phyloP scores from a whole-genome alignment of 1,140 invertebrate genomes.

The Forficula auricularia region DNA sequence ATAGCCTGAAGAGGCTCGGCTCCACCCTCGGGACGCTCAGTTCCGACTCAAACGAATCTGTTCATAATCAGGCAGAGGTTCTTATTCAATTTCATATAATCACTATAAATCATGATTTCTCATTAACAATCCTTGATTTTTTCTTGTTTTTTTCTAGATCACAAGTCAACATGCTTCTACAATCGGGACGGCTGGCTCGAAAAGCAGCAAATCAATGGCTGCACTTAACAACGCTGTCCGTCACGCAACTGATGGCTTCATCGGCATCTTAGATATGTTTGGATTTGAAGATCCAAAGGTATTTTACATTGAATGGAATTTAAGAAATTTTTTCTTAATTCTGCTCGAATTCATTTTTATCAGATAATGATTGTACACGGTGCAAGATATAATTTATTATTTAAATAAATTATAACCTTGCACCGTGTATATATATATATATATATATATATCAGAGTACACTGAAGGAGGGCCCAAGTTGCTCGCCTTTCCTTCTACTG shows the following conservation, averaged over 20 bases:
- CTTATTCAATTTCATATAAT: slow-evolving; percentile 3
- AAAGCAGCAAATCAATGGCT: slow-evolving; percentile 61
- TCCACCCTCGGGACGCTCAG: slow-evolving; percentile 78
- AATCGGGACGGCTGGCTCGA: slow-evolving; percentile 65
- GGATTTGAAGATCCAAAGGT: slow-evolving; percentile 80
- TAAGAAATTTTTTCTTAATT: background rate
- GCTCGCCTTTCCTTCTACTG: too few relatives aligned
- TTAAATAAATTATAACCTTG: background rate
- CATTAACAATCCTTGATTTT: background rate
- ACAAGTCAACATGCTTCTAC: slow-evolving; percentile 76
- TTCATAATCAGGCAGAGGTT: slow-evolving; percentile 67
- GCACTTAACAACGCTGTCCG: slow-evolving; percentile 78
- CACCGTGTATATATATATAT: background rate
- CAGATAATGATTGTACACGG: background rate
- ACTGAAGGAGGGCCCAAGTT: too few relatives aligned
- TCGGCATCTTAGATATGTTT: slow-evolving; percentile 90
- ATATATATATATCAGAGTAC: too few relatives aligned
- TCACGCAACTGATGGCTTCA: slow-evolving; percentile 87
- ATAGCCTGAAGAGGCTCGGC: slow-evolving; percentile 73
- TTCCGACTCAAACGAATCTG: slow-evolving; percentile 79
- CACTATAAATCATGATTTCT: background rate
- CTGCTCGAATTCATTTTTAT: background rate
- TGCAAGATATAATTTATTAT: background rate
- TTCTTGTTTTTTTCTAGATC: slow-evolving; percentile 22
- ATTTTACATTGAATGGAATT: too few relatives aligned